These are phyloP conservation scores for Phylloscopus collybita DNA, from an alignment of 2,797 vertebrate genomes.

Conservation along the genomic window DNA sequence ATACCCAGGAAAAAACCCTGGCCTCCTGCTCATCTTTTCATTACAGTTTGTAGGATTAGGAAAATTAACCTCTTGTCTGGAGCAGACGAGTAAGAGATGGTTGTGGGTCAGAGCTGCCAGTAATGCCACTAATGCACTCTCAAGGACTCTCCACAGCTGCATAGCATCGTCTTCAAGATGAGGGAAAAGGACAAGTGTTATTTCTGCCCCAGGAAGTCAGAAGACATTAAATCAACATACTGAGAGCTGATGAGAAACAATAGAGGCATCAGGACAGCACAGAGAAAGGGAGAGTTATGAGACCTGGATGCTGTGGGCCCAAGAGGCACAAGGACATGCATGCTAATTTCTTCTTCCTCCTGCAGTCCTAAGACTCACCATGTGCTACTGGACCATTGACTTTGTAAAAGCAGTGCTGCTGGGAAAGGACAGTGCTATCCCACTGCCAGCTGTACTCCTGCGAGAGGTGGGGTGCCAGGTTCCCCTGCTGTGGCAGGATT, in stretches of 20 bases:
- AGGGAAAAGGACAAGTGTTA: slow-evolving; percentile 9
- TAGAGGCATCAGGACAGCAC: neutral
- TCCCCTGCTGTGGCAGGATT: neutral
- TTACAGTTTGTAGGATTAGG: neutral
- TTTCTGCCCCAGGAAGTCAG: slow-evolving; percentile 31
- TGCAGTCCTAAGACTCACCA: neutral
- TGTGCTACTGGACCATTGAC: neutral
- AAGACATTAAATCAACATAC: slow-evolving; percentile 46
- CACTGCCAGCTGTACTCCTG: neutral
- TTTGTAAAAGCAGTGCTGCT: neutral
- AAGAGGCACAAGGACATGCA: neutral
- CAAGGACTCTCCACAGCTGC: slow-evolving; percentile 31
- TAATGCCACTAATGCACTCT: slow-evolving; percentile 45
- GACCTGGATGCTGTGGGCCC: neutral
- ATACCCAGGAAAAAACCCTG: neutral
- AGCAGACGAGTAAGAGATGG: neutral
- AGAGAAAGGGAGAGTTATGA: slow-evolving; percentile 43
- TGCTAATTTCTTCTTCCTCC: slow-evolving; percentile 8
- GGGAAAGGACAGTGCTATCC: neutral
- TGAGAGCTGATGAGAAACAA: slow-evolving; percentile 62
- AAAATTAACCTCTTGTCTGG: neutral
- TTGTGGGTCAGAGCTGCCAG: slow-evolving; percentile 27
- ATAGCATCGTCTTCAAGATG: neutral
- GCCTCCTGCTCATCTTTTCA: neutral
- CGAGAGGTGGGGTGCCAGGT: fast-evolving